Evolutionary conservation across 2,113 vertebrate genomes (phyloP).

Genomic region (Xiphophorus hellerii): DNA sequence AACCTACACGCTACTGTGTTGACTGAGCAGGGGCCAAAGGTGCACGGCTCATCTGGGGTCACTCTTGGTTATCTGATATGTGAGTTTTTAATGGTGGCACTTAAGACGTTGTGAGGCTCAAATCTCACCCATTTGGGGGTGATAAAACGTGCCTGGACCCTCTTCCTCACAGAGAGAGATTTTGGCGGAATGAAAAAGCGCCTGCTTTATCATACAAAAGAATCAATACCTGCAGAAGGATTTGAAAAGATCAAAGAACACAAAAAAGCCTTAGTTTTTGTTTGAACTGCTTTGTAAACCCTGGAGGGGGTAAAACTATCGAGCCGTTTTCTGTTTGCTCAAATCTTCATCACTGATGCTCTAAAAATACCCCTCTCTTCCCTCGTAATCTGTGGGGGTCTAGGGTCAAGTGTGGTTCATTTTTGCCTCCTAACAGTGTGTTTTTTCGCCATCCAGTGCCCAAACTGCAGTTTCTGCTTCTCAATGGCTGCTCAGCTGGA

Average conservation of each 20-base stretch:
- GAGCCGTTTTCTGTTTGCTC: slow-evolving; percentile 62
- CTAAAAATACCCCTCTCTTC: slow-evolving; percentile 62
- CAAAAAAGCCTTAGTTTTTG: slow-evolving; percentile 59
- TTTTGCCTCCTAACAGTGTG: slow-evolving; percentile 51
- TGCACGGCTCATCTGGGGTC: background rate
- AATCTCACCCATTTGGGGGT: background rate
- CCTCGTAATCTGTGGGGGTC: slow-evolving; percentile 42
- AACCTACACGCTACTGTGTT: slow-evolving; percentile 25
- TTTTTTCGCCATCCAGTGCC: slow-evolving; percentile 64
- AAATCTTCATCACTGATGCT: slow-evolving; percentile 32
- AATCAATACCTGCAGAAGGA: slow-evolving; percentile 53
- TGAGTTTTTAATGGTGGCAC: slow-evolving; percentile 8
- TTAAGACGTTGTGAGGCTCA: background rate
- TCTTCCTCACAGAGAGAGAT: slow-evolving; percentile 33
- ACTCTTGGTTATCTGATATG: slow-evolving; percentile 12
- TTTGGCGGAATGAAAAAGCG: slow-evolving; percentile 16
- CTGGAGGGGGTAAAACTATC: slow-evolving; percentile 50
- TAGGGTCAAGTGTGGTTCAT: slow-evolving; percentile 64
- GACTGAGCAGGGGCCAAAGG: slow-evolving; percentile 22
- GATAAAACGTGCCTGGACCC: slow-evolving; percentile 30
- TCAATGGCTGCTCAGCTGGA: slow-evolving; percentile 48
- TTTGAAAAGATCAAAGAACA: slow-evolving; percentile 47
- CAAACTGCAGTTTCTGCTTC: slow-evolving; percentile 56
- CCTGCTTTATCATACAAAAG: slow-evolving; percentile 6
- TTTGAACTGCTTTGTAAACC: slow-evolving; percentile 49